Conservation (phyloP, 2,888 invertebrate species). For the Neocrepidodera transversa region DNA sequence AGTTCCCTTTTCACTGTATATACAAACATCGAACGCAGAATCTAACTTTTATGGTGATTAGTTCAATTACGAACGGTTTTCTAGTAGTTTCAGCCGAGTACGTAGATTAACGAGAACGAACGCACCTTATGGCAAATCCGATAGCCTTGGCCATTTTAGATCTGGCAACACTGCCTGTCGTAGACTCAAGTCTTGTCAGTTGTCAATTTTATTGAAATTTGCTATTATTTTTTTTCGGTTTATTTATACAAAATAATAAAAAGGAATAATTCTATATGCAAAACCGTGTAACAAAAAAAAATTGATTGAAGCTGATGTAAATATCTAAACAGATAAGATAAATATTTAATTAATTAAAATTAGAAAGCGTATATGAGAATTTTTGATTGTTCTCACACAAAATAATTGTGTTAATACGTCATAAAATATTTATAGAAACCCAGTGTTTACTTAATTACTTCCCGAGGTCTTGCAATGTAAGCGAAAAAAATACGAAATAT, state of each 20-base stretch:
- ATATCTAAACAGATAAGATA: neutral
- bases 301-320: neutral
- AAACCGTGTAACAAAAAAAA: neutral
- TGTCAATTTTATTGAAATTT: too few relatives aligned
- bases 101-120: too few relatives aligned
- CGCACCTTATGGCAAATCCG: too few relatives aligned
- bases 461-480: constrained; percentile 20
- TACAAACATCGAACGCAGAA: too few relatives aligned
- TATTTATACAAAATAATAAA: neutral
- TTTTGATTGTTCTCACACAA: constrained; percentile 25
- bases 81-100: too few relatives aligned
- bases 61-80: too few relatives aligned
- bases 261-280: neutral
- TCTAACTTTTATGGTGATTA: too few relatives aligned
- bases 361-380: constrained; percentile 20
- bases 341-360: constrained; percentile 4
- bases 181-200: too few relatives aligned
- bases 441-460: constrained; percentile 25
- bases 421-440: constrained; percentile 36
- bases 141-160: too few relatives aligned
- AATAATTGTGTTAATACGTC: constrained; percentile 31
- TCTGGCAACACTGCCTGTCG: too few relatives aligned
- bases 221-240: neutral
- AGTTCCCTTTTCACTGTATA: too few relatives aligned
- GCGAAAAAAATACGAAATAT: constrained; percentile 1